Evolutionary conservation across 2,888 invertebrate species (phyloP), one percentile per base, ranked within the genome.

Genomic region (Luperina nickerlii): DNA sequence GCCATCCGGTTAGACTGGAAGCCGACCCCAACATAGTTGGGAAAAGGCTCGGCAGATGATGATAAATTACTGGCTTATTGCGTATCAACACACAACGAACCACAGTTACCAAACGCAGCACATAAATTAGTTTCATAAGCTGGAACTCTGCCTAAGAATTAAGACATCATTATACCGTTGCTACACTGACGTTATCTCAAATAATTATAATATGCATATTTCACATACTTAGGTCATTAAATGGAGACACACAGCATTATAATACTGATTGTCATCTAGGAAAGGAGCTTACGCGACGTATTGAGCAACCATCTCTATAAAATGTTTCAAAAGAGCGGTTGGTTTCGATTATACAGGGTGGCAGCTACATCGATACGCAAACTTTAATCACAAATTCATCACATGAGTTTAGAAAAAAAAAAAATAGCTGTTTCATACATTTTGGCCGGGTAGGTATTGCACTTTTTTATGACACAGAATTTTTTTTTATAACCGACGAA

Each of bases 171-270:
- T 84, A 70, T 42, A 73, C 15, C 7, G 57, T 85, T 76, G 15
- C 74, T 15, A 63, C 42, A 85, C 7, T 9, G 63, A 74, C 68
- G 15, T 24, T 84, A 84, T 87, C 84, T 72, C 0, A 24, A 51
- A 32, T 70, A 66, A 74, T 84, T 72, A 85, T 67, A 71, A 85
- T 67, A 71, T 32, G 54, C 32, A 18, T 51, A 67, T 85, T 85
- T 85, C 86, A 81, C 74, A 72, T 51, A 74, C 32, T 72, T 32
- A n/a, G 5, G 4, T 20, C 65, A 66, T 65, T 68, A 27, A 62
- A 71, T 67, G 32, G 48, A 32, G 38, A 67, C 57, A 84, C 51
- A 68, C n/a, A 65, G 38, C 67, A 70, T 63, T 76, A 45, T 51
- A 51, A 70, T 66, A 38, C 32, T 76, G 70, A 87, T 87, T 71